Percentiles rank a stretch among this genome's conserved stretches.
Conservation (phyloP, 2,888 invertebrate species). For the Cryptocephalus moraei region DNA sequence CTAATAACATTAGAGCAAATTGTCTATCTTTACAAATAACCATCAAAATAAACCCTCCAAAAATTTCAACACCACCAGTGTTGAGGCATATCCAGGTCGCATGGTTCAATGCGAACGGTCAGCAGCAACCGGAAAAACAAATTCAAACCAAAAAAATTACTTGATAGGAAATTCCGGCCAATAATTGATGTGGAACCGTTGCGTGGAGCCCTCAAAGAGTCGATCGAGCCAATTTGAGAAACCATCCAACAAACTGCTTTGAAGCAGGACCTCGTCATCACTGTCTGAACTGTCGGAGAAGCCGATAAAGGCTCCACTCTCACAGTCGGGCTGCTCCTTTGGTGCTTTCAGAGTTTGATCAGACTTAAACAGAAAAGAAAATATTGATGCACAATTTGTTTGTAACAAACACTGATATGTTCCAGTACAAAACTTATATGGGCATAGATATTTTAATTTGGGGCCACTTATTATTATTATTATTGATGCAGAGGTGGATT, state of each 20-base stretch:
- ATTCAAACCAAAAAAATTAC: conserved; percentile 36
- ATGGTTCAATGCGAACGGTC: not conserved
- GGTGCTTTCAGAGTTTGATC: not conserved
- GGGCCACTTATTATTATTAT: too few relatives aligned
- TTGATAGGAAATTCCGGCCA: conserved; percentile 95
- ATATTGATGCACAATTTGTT: too few relatives aligned
- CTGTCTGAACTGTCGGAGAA: conserved; percentile 57
- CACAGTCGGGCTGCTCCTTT: conserved; percentile 45
- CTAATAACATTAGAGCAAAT: too few relatives aligned
- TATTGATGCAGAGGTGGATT: too few relatives aligned
- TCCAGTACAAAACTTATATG: too few relatives aligned
- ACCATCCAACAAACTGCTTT: conserved; percentile 65
- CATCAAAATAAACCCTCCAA: too few relatives aligned
- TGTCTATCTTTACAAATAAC: too few relatives aligned
- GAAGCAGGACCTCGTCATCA: conserved; percentile 43
- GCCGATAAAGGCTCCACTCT: conserved; percentile 78
- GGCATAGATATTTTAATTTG: too few relatives aligned
- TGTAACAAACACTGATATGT: too few relatives aligned
- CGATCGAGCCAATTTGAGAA: conserved; percentile 95
- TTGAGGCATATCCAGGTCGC: not conserved
- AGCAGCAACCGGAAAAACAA: conserved; percentile 1
- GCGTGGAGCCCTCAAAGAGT: conserved; percentile 91
- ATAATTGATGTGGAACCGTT: conserved; percentile 91
- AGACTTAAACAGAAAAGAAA: too few relatives aligned
- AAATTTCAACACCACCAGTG: too few relatives aligned